Evolutionary conservation across 2,888 invertebrate species (phyloP).

Genomic region (Campopleginae sp.): DNA sequence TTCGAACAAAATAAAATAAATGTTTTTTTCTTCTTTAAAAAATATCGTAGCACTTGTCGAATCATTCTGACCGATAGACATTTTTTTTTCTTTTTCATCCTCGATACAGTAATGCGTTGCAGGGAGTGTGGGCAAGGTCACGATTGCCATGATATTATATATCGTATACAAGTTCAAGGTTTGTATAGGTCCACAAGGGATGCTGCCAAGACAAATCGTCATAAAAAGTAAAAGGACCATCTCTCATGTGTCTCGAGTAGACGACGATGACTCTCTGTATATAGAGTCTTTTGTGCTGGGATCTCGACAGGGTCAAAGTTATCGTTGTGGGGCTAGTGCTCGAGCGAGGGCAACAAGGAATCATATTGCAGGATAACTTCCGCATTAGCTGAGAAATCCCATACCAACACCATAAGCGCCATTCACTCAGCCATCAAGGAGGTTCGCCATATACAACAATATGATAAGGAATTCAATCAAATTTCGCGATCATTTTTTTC

Average conservation of each 20-base stretch:
- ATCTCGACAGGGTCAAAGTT: constrained; percentile 64
- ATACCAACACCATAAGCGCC: constrained; percentile 6
- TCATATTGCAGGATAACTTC: constrained; percentile 52
- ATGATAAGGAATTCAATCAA: no score
- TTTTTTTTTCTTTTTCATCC: background rate
- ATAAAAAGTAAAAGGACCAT: constrained; percentile 66
- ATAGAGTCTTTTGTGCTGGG: constrained; percentile 37
- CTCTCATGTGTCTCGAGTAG: constrained; percentile 59
- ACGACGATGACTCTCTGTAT: constrained; percentile 46
- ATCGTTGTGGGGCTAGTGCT: constrained; percentile 47
- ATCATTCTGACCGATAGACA: background rate
- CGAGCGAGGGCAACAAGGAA: constrained; percentile 42
- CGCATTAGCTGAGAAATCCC: constrained; percentile 26
- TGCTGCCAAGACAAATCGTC: constrained; percentile 64
- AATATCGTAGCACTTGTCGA: background rate
- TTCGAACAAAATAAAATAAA: no score
- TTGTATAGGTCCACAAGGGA: constrained; percentile 46
- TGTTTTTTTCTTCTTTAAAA: background rate
- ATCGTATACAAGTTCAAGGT: constrained; percentile 56
- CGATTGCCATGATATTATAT: constrained; percentile 43
- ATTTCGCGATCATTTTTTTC: no score
- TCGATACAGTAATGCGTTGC: constrained; percentile 3
- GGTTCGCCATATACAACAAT: no score
- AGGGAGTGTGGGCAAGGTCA: constrained; percentile 47
- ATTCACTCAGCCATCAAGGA: background rate